These are phyloP conservation scores for Arion vulgaris DNA, from an alignment of 1,140 invertebrate species.

Conservation along the genomic window DNA sequence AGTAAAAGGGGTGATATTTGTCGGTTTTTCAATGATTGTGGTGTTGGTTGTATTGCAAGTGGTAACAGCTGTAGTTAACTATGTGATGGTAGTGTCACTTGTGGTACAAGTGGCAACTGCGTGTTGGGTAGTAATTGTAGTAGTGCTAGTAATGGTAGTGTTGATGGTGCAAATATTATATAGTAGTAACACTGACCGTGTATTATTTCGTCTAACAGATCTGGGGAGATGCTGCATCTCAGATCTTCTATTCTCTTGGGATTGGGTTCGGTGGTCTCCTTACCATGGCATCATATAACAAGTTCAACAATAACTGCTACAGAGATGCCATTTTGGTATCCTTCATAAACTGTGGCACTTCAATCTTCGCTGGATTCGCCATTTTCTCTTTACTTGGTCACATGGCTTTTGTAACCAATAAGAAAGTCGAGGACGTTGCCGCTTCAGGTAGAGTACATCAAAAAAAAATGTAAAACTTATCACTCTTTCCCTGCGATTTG, in stretches of 20 bases:
- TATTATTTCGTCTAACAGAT: background rate
- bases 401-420: slow-evolving; percentile 61
- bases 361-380: slow-evolving; percentile 97
- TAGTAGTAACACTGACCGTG: too few relatives aligned
- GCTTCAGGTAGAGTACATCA: slow-evolving; percentile 49
- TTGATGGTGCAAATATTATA: too few relatives aligned
- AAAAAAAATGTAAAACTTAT: too few relatives aligned
- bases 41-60: too few relatives aligned
- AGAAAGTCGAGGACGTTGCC: slow-evolving; percentile 57
- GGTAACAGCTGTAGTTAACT: too few relatives aligned
- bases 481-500: too few relatives aligned
- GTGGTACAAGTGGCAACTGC: too few relatives aligned
- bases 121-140: too few relatives aligned
- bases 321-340: slow-evolving; percentile 93
- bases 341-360: slow-evolving; percentile 94
- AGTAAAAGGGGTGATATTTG: too few relatives aligned
- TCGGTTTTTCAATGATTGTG: too few relatives aligned
- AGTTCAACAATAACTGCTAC: slow-evolving; percentile 65
- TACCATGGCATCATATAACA: slow-evolving; percentile 68
- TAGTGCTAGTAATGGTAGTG: too few relatives aligned
- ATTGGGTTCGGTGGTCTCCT: slow-evolving; percentile 85
- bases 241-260: slow-evolving; percentile 97
- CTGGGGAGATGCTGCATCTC: slow-evolving; percentile 96
- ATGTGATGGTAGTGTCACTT: too few relatives aligned
- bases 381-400: slow-evolving; percentile 95